Base-by-base conservation (phyloP, 2,113 vertebrate genomes). In the Bolborhynchus lineola region DNA sequence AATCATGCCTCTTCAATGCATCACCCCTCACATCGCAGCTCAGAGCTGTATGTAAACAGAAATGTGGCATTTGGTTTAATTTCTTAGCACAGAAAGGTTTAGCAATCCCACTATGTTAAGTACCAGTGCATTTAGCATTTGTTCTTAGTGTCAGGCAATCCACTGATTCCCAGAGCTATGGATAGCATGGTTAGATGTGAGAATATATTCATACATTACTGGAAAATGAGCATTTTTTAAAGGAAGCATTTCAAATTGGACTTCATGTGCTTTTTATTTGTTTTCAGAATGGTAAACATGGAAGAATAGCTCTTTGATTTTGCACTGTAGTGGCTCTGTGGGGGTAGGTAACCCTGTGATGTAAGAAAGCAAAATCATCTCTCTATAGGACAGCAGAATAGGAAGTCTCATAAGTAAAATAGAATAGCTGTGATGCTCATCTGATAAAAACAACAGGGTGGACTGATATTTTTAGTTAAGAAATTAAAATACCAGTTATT, bases 71-170 rank as follows among this genome's bases (percentile, higher is more conserved):
- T 90, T 90, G 84, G 59, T 90, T 93, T 95, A 72, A 92, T 95
- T 94, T 91, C 68, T 90, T 92, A 96, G 91, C 76, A 88, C 74
- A 74, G 91, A 76, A 93, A 88, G 76, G 85, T 88, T 69, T 35
- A 93, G 84, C 80, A 85, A 88, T 92, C 86, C 92, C 87, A 92
- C 67, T 65, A 60, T 53, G 57, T 71, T 76, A 91, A 95, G 80
- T 82, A 71, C 75, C 79, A 80, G 94, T 57, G 67, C 80, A 89
- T 44, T 80, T 50, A 39, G 26, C 21, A 2, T 88, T 62, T 77
- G 53, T 86, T 59, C 84, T 92, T 82, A 83, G 57, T 93, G 84
- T 95, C 92, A 96, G 87, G 79, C 97, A 97, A 93, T 92, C 74
- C 74, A 35, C 84, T 7, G 2, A 1, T 83, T 91, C 84, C 88